Evolutionary conservation across 2,113 vertebrate genomes (phyloP).

Genomic region (Calidris pygmaea): DNA sequence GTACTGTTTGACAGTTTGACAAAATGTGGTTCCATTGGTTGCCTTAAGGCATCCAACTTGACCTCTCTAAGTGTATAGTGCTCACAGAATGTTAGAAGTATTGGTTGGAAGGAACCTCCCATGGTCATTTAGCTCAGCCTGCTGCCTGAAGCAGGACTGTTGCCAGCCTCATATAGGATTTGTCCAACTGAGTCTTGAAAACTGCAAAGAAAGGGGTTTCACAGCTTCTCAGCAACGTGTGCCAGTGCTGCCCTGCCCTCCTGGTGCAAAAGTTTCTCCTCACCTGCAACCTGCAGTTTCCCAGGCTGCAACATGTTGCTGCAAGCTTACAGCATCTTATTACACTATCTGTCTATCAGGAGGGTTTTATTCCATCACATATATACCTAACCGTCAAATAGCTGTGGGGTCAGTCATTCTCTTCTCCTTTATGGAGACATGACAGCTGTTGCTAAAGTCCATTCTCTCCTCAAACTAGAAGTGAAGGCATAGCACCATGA

Average conservation of each 20-base stretch:
- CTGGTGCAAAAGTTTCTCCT: background rate
- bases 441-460: background rate
- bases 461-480: background rate
- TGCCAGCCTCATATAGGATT: fast-evolving
- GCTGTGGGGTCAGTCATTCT: background rate
- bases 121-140: background rate
- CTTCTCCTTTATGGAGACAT: background rate
- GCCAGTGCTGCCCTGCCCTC: background rate
- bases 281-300: background rate
- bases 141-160: background rate
- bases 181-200: background rate
- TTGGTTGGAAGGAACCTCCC: background rate
- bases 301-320: background rate
- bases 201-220: background rate
- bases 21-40: background rate
- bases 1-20: background rate
- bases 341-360: background rate
- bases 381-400: background rate
- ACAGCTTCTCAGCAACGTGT: fast-evolving
- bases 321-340: background rate
- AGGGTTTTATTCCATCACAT: background rate
- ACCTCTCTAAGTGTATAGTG: background rate
- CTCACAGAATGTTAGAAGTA: background rate
- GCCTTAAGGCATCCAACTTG: background rate
- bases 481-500: background rate